Evolutionary conservation across 2,888 invertebrate species (phyloP), one percentile per base, ranked within the genome.

Genomic region (Coleophora deauratella): DNA sequence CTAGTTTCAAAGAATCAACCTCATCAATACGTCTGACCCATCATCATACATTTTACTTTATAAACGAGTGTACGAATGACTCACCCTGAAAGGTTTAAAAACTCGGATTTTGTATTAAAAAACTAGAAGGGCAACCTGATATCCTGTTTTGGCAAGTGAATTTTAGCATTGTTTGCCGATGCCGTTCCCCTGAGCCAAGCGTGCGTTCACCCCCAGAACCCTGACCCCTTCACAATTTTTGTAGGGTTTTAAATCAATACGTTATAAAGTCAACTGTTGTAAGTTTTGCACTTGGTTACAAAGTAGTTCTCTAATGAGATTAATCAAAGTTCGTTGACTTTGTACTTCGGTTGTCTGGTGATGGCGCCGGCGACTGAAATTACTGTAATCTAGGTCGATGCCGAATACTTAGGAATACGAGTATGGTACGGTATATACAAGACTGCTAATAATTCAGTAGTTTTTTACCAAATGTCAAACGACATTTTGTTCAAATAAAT

Each of bases 181-280:
- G 55, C 43, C 50, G 52, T 50, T 15, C 32, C 13, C 57, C 53
- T 67, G 62, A 65, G 61, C 64, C 67, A 41, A 40, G 62, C 65
- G 82, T 71, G 57, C 82, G 47, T 81, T 80, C 73, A 80, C 79
- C 78, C 66, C 72, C 51, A 51, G 57, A 66, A 71, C 77, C 78
- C n/a, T n/a, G n/a, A n/a, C n/a, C n/a, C n/a, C n/a, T n/a, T 72
- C 67, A 61, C 51, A 60, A 39, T 39, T 36, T 72, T 72, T 67
- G 64, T 70, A 76, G 68, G 81, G 77, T 80, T 73, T 64, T 71
- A 78, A 81, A 82, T 82, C 80, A 61, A 82, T 82, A 74, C 45
- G 33, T 7, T 12, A n/a, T 21, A 21, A 21, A 21, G 21, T 21
- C 21, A 21, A 21, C 21, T 21, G 21, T 4, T 4, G 3, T 21